Evolutionary conservation across 2,888 invertebrate genomes (phyloP), one percentile per base, ranked within the genome.

Genomic region (Perizoma flavofasciatum): DNA sequence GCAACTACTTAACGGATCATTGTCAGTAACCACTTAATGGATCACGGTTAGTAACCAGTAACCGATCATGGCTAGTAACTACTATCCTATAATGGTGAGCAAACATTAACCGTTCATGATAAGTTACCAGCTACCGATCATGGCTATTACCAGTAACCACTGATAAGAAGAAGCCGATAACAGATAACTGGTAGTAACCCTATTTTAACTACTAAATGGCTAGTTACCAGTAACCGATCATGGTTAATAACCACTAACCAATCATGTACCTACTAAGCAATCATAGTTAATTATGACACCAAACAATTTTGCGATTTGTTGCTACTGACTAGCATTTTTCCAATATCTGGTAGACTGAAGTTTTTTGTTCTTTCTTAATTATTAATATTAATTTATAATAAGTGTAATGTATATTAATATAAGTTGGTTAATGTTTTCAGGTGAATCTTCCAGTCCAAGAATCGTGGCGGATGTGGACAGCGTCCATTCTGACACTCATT

Each of bases 381-480:
- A 22, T 22, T 22, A 22, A 22, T 22, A 22, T 2, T 22, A 22
- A 22, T 22, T 1, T 3, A 22, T 22, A 37, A 3, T 37, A 1
- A 37, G n/a, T n/a, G n/a, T n/a, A 22, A 22, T 22, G 22, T 3
- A 22, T 22, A 37, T 37, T 37, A 1, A 37, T 37, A 6, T 37
- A 37, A 37, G 5, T 6, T 37, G 37, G 4, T 5, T 37, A 7
- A 37, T 37, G 7, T 37, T 37, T 37, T 37, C 82, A 82, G 94
- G 93, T 45, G 94, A 94, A 70, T 88, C 93, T 0, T 88, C 92
- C 8, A 94, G 94, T 60, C 94, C 94, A 0, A 82, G 94, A 10
- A 89, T 94, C 65, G 88, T 92, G 0, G 93, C 93, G 0, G 94
- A 94, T 56, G 93, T 94, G 5, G 94, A 94, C 70, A 94, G 94